Evolutionary conservation across 1,140 invertebrate genomes (phyloP).

Genomic region (Trichonephila clavata): DNA sequence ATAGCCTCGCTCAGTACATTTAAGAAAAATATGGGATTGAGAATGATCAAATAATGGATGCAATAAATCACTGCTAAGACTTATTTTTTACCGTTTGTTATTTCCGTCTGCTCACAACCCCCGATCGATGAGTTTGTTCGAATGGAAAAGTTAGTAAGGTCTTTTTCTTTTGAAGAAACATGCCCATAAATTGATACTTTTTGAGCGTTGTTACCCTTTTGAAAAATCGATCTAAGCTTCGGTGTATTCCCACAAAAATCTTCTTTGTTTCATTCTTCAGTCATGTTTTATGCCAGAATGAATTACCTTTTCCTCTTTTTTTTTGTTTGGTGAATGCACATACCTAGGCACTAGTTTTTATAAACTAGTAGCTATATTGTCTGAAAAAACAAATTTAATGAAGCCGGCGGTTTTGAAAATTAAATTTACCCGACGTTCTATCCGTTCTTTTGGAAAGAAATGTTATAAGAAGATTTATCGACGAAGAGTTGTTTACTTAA

Average conservation of each 20-base stretch:
- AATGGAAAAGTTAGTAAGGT: not conserved
- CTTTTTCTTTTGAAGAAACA: not conserved
- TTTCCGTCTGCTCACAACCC: not conserved
- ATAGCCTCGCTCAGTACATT: slow-evolving; percentile 15
- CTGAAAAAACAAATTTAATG: too few relatives aligned
- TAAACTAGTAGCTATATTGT: too few relatives aligned
- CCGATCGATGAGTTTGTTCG: not conserved
- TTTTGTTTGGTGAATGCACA: not conserved
- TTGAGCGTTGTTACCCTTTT: not conserved
- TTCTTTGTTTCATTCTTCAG: not conserved
- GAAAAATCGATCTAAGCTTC: not conserved
- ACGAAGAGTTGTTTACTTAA: too few relatives aligned
- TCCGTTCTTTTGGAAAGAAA: too few relatives aligned
- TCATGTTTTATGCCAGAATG: not conserved
- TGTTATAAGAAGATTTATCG: too few relatives aligned
- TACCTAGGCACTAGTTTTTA: not conserved
- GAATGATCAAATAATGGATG: slow-evolving; percentile 50
- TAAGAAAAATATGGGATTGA: slow-evolving; percentile 37
- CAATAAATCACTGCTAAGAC: slow-evolving; percentile 7
- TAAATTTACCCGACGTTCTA: too few relatives aligned
- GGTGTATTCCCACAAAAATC: not conserved
- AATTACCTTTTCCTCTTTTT: not conserved
- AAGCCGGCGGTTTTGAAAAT: too few relatives aligned
- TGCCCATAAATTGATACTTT: not conserved
- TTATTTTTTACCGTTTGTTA: slow-evolving; percentile 16